These are phyloP conservation scores for Sylvia borin DNA, from an alignment of 2,797 vertebrate genomes.

Conservation along the genomic window DNA sequence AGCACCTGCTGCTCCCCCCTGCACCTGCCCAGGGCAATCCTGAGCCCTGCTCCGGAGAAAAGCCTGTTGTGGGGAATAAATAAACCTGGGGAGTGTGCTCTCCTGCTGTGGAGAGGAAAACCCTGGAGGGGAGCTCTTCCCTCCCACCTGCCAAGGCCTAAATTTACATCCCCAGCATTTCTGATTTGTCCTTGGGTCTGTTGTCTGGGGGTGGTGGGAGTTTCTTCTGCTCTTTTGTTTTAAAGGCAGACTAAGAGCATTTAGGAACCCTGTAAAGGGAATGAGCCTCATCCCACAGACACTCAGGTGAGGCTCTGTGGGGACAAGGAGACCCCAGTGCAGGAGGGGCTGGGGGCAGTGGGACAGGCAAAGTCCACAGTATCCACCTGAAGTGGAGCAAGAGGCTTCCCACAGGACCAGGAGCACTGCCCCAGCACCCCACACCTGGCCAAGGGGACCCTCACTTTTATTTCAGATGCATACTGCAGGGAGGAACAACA, in stretches of 20 bases:
- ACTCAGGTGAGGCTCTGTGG: not conserved
- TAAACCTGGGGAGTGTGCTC: accelerated
- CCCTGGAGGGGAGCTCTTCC: not conserved
- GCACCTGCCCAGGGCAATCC: not conserved
- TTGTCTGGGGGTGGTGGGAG: not conserved
- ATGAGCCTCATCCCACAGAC: accelerated
- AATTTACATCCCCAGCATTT: not conserved
- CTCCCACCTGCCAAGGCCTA: not conserved
- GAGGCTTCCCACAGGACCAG: not conserved
- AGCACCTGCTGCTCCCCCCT: not conserved
- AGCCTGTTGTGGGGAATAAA: not conserved
- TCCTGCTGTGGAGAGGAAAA: not conserved
- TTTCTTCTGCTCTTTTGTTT: not conserved
- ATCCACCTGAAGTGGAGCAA: not conserved
- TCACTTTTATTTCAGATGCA: constrained; percentile 69
- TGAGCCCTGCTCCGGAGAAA: not conserved
- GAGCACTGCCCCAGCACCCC: not conserved
- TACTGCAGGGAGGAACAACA: constrained; percentile 76
- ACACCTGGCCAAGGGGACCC: not conserved
- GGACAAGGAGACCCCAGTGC: not conserved
- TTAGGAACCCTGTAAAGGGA: accelerated
- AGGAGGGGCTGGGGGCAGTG: not conserved
- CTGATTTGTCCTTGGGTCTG: not conserved
- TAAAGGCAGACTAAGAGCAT: not conserved
- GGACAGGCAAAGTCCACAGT: not conserved